Conservation (phyloP, 2,113 vertebrate species). For the Pachyramphus minor region DNA sequence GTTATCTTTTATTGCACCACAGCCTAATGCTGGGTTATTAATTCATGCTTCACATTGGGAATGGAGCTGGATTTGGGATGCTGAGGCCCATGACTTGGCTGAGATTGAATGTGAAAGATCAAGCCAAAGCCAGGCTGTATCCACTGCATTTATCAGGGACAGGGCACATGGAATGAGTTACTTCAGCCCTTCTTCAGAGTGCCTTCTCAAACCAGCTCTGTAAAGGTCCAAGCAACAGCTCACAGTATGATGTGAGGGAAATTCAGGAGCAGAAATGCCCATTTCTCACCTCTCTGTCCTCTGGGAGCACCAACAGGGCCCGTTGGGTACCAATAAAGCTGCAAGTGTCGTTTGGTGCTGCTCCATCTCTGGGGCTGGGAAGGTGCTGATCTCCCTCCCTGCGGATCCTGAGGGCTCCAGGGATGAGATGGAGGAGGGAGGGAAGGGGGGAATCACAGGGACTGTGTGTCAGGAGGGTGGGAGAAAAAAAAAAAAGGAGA, state of each 20-base stretch:
- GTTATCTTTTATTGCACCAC: background rate
- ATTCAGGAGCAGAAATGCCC: background rate
- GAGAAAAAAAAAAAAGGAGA: background rate
- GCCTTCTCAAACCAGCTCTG: background rate
- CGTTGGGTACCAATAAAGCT: background rate
- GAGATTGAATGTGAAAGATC: background rate
- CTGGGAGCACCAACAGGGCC: background rate
- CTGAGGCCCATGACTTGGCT: background rate
- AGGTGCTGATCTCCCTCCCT: background rate
- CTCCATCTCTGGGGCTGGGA: background rate
- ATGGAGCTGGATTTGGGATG: background rate
- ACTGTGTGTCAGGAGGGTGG: background rate
- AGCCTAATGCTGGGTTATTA: background rate
- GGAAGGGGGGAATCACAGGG: background rate
- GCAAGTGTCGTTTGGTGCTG: background rate
- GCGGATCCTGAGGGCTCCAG: background rate
- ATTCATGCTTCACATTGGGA: background rate
- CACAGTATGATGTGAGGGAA: background rate
- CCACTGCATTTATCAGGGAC: rapidly evolving
- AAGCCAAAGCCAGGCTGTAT: too few relatives aligned
- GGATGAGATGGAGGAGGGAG: background rate
- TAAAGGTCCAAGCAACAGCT: background rate
- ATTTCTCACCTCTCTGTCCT: rapidly evolving
- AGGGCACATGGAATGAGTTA: rapidly evolving
- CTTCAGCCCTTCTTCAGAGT: background rate